Conservation (phyloP, 2,888 invertebrate species). For the Dynastes maya region DNA sequence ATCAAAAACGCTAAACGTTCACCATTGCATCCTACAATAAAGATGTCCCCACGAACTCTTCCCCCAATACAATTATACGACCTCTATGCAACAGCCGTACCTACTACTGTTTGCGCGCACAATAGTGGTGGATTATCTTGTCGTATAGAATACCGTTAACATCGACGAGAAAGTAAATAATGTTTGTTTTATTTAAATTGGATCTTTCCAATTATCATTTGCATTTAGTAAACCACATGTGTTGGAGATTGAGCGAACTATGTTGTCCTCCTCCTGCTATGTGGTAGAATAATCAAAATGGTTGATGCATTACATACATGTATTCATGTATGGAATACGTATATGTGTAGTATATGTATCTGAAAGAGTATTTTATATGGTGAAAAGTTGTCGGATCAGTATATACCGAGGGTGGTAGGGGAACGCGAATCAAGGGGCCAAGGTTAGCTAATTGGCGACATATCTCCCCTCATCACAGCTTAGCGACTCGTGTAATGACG, state of each 20-base stretch:
- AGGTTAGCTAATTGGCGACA: slow-evolving; percentile 65
- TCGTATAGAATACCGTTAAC: slow-evolving; percentile 27
- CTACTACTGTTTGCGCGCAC: neutral
- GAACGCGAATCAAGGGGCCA: slow-evolving; percentile 60
- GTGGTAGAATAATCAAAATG: slow-evolving; percentile 48
- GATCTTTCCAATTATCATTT: slow-evolving; percentile 46
- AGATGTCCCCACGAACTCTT: neutral
- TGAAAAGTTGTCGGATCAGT: slow-evolving; percentile 52
- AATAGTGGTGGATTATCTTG: slow-evolving; percentile 37
- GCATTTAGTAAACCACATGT: slow-evolving; percentile 49
- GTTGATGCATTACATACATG: slow-evolving; percentile 45
- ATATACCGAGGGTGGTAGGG: slow-evolving; percentile 53
- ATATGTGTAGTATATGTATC: slow-evolving; percentile 29
- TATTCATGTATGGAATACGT: slow-evolving; percentile 18
- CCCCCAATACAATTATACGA: neutral
- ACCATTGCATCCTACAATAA: neutral
- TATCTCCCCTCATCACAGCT: slow-evolving; percentile 62
- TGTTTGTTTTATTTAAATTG: slow-evolving; percentile 48
- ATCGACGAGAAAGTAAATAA: slow-evolving; percentile 39
- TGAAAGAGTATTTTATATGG: slow-evolving; percentile 39
- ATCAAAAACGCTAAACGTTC: neutral
- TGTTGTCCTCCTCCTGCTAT: slow-evolving; percentile 25
- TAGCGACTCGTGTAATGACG: slow-evolving; percentile 62
- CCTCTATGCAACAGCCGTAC: neutral
- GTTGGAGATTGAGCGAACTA: slow-evolving; percentile 25